Conservation (phyloP, 2,888 invertebrate species). For the Polia nebulosa region DNA sequence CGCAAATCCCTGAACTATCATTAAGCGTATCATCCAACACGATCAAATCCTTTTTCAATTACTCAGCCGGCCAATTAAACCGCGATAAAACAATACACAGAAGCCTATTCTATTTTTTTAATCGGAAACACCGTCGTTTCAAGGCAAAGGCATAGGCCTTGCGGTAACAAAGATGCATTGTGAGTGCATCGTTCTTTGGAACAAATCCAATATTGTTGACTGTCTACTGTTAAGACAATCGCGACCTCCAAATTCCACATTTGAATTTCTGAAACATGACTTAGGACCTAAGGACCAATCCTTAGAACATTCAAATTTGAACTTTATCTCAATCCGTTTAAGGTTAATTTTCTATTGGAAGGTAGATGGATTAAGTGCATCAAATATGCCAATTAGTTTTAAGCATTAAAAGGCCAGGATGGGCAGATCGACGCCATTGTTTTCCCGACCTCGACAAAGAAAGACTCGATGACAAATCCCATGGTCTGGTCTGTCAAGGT, state of each 20-base stretch:
- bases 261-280: slow-evolving; percentile 76
- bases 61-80: slow-evolving; percentile 67
- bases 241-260: slow-evolving; percentile 90
- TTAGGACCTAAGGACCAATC: slow-evolving; percentile 69
- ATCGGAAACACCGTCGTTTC: slow-evolving; percentile 77
- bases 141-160: slow-evolving; percentile 84
- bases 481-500: slow-evolving; percentile 84
- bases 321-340: slow-evolving; percentile 51
- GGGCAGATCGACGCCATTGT: slow-evolving; percentile 84
- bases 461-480: slow-evolving; percentile 85
- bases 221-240: slow-evolving; percentile 78
- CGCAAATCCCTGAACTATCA: slow-evolving; percentile 59
- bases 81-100: slow-evolving; percentile 76
- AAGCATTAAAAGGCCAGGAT: slow-evolving; percentile 83
- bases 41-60: slow-evolving; percentile 66
- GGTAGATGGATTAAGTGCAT: slow-evolving; percentile 65
- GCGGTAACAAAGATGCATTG: slow-evolving; percentile 89
- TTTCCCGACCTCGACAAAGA: slow-evolving; percentile 85
- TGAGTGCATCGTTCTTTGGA: slow-evolving; percentile 84
- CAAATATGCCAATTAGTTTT: slow-evolving; percentile 80
- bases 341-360: slow-evolving; percentile 55
- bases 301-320: slow-evolving; percentile 34
- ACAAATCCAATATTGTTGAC: slow-evolving; percentile 89
- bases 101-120: slow-evolving; percentile 73
- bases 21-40: slow-evolving; percentile 65